These are phyloP conservation scores for Tragelaphus imberbis DNA, from an alignment of 2,113 vertebrate genomes.

Conservation along the genomic window DNA sequence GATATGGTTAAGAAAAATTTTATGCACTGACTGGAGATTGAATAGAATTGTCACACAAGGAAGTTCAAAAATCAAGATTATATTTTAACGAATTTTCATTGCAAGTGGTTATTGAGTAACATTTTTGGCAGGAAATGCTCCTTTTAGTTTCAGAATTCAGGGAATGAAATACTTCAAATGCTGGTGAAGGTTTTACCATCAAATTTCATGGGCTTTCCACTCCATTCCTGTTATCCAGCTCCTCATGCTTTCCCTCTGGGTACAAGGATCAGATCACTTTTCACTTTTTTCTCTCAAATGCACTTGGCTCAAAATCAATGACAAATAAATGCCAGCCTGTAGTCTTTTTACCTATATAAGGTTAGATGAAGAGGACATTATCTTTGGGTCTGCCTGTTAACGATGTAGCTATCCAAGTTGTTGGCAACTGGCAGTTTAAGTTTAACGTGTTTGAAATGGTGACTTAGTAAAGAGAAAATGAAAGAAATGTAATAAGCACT, in stretches of 20 bases:
- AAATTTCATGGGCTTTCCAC: neutral
- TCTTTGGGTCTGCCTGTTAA: neutral
- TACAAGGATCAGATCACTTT: slow-evolving; percentile 27
- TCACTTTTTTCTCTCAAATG: neutral
- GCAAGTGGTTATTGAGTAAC: neutral
- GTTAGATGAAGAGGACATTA: neutral
- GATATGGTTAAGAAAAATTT: neutral
- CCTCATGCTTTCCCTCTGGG: neutral
- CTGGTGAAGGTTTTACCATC: neutral
- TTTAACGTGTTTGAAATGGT: neutral
- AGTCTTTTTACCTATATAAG: neutral
- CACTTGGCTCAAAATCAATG: neutral
- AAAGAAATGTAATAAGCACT: neutral
- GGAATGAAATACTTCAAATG: neutral
- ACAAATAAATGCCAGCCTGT: neutral
- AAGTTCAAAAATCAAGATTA: neutral
- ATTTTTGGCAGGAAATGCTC: fast-evolving
- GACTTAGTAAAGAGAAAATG: neutral
- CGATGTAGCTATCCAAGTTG: neutral
- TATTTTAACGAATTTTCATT: neutral
- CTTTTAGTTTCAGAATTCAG: neutral
- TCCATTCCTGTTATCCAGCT: neutral
- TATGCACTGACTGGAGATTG: neutral
- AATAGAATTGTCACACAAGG: neutral
- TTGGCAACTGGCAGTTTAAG: neutral